Conservation (phyloP, 2,113 vertebrate species). For the Noctilio leporinus region DNA sequence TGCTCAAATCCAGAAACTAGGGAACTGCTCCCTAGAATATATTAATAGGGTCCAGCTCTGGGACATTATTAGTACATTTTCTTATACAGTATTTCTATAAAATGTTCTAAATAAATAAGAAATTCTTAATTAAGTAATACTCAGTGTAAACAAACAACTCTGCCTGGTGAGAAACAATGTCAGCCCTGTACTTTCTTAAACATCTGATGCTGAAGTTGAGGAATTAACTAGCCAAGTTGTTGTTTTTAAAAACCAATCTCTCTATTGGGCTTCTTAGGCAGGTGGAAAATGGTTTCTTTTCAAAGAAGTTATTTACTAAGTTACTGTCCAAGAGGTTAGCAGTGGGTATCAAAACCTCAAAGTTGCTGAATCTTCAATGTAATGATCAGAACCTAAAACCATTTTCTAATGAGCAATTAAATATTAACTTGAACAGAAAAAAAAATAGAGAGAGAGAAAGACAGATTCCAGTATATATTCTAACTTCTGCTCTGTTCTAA, state of each 20-base stretch:
- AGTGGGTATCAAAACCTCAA: conserved; percentile 38
- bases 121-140: not conserved
- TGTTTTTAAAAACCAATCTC: conserved; percentile 73
- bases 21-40: not conserved
- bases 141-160: not conserved
- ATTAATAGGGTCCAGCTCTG: not conserved
- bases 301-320: conserved; percentile 54
- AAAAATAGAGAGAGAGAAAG: too few relatives aligned
- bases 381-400: conserved; percentile 50
- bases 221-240: not conserved
- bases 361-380: conserved; percentile 46
- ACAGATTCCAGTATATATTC: not conserved
- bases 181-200: not conserved
- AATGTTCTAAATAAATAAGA: not conserved
- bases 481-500: not conserved
- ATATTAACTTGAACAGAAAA: conserved; percentile 37
- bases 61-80: not conserved
- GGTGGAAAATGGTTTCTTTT: conserved; percentile 73
- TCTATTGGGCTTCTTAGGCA: too few relatives aligned
- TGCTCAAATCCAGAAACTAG: not conserved
- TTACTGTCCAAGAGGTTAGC: conserved; percentile 50
- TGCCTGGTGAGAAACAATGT: not conserved
- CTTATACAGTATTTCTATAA: not conserved
- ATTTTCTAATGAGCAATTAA: conserved; percentile 61
- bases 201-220: not conserved